phyloP scores from a whole-genome alignment of 1,140 invertebrate genomes.

The Eriocheir sinensis region DNA sequence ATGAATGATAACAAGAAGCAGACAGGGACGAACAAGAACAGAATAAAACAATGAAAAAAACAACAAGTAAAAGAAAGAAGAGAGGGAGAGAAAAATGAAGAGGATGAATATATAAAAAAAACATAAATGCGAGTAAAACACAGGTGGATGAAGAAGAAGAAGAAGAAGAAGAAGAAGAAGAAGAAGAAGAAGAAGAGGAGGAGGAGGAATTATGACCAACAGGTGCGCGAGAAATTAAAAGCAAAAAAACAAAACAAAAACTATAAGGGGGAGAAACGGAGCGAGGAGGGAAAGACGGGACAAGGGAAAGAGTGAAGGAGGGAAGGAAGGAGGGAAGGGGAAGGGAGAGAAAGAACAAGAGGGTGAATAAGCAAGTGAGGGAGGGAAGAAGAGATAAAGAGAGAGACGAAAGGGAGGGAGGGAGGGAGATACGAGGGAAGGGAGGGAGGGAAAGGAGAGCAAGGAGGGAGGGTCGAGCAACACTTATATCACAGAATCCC shows the following conservation, averaged over 20 bases:
- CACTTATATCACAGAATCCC: no score
- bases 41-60: not conserved
- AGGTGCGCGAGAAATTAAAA: not conserved
- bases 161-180: not conserved
- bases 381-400: not conserved
- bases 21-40: not conserved
- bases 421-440: no score
- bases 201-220: not conserved
- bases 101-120: not conserved
- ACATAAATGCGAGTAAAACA: not conserved
- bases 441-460: no score
- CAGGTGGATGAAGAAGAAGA: not conserved
- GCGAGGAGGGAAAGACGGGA: not conserved
- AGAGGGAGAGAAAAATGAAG: not conserved
- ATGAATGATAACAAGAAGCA: not conserved
- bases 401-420: not conserved
- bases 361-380: not conserved
- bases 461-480: slow-evolving; percentile 18
- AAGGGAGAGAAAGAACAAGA: not conserved
- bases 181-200: not conserved
- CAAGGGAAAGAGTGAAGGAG: not conserved
- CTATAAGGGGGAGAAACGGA: not conserved
- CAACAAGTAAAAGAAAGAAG: no score
- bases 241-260: not conserved
- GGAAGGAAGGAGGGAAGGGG: not conserved